These are phyloP conservation scores for Xenus cinereus DNA, from an alignment of 2,113 vertebrate genomes.

Conservation along the genomic window DNA sequence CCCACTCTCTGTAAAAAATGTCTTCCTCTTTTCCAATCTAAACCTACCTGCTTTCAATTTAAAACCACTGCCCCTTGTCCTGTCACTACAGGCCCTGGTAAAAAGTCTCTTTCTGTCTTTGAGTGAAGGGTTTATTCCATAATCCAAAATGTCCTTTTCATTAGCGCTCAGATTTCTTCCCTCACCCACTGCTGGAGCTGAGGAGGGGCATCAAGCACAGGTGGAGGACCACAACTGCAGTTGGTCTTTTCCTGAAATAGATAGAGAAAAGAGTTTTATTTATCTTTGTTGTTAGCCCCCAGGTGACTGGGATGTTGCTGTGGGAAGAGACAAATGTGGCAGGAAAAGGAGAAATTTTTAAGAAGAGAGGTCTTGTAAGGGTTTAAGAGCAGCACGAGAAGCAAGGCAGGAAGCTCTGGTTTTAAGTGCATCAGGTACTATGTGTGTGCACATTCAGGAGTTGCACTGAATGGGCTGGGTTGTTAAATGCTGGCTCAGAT, in stretches of 20 bases:
- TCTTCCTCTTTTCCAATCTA: not conserved
- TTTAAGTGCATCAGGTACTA: not conserved
- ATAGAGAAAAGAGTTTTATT: not conserved
- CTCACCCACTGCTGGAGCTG: not conserved
- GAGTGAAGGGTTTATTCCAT: not conserved
- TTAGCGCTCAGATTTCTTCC: not conserved
- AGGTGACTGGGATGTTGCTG: not conserved
- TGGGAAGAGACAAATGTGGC: not conserved
- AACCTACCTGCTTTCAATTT: not conserved
- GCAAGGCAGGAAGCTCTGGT: not conserved
- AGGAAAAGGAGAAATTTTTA: not conserved
- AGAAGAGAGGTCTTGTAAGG: not conserved
- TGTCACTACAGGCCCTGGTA: not conserved
- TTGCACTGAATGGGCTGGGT: not conserved
- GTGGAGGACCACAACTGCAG: not conserved
- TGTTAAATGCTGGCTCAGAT: not conserved
- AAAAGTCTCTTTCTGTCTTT: not conserved
- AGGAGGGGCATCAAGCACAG: not conserved
- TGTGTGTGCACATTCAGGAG: not conserved
- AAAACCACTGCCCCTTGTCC: not conserved
- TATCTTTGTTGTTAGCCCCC: not conserved
- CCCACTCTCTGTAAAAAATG: not conserved
- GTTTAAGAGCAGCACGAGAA: not conserved
- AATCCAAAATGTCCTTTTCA: not conserved
- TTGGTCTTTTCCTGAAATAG: not conserved